Evolutionary conservation across 64 coral and sea anemone species (phyloP), one percentile per base, ranked within the genome.

Genomic region (Montipora foliosa): DNA sequence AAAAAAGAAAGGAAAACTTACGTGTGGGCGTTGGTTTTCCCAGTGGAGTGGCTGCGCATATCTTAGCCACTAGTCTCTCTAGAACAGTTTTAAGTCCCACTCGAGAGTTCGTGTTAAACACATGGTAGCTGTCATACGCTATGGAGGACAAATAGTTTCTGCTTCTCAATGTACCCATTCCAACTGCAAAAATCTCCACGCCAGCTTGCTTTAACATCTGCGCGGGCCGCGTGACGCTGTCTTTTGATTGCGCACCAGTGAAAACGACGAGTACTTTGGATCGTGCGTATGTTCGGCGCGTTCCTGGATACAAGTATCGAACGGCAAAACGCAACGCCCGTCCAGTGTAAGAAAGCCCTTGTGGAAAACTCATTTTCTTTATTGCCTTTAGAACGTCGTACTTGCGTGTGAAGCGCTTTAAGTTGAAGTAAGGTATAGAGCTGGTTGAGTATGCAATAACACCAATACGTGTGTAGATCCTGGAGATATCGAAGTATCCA

Each of bases 401-500:
- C 20, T 49, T 79, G 13, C 82, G 89, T 3, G 60, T 77, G 49
- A 92, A 24, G 44, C 50, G 51, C 6, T 67, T 76, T 20, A 97
- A 92, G 58, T 59, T 10, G 47, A 91, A 94, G 13, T 94, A 76
- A 3, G 86, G 82, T 17, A 91, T 62, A 5, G 93, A 64, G 37
- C 79, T 76, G 47, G 69, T 69, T 4, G 92, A 87, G 78, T 95
- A 98, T 16, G 88, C n/a, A 19, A 98, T 78, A n/a, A 98, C 47
- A 52, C 92, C 96, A 2, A 98, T 89, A 8, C 96, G 89, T 44
- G 96, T 92, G 9, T 89, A 72, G 29, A 84, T 66, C 47, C 76
- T 72, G 1, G 96, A 98, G 37, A 98, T 86, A 25, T 84, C 88
- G 84, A 97, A 97, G 37, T 93, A 91, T 69, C 88, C 24, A 52